A percentile compares a stretch with the other conserved stretches of the same genome.
Conservation (phyloP, 2,797 vertebrate species). For the Ctenopoma kingsleyae region DNA sequence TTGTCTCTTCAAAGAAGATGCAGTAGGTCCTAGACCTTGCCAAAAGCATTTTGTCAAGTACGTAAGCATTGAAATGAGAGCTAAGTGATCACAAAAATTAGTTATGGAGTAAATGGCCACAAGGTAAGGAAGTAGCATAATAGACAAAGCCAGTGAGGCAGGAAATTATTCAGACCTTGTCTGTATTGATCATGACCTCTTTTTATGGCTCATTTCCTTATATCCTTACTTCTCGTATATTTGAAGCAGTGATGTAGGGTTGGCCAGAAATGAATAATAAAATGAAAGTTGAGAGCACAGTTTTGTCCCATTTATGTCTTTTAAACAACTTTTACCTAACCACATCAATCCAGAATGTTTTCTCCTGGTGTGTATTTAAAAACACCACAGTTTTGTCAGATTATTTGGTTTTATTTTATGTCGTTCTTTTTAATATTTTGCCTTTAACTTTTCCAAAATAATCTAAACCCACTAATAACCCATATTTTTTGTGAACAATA, state of each 20-base stretch:
- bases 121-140: conserved; percentile 71
- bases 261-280: conserved; percentile 73
- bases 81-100: conserved; percentile 72
- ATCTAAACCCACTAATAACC: neutral
- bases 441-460: neutral
- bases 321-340: conserved; percentile 44
- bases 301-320: conserved; percentile 47
- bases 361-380: neutral
- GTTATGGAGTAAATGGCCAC: conserved; percentile 63
- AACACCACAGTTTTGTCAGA: conserved; percentile 1
- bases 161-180: conserved; percentile 78
- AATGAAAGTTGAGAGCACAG: conserved; percentile 46
- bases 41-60: conserved; percentile 67
- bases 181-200: conserved; percentile 84
- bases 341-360: conserved; percentile 28
- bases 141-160: conserved; percentile 73
- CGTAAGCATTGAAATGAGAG: conserved; percentile 72
- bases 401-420: neutral
- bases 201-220: conserved; percentile 80
- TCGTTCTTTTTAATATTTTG: neutral
- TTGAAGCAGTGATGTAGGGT: conserved; percentile 70
- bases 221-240: conserved; percentile 69
- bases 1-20: conserved; percentile 67
- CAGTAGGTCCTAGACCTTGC: conserved; percentile 59
- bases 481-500: conserved; percentile 1